Conservation (phyloP, 2,113 vertebrate genomes). For the Oceanodroma tethys region DNA sequence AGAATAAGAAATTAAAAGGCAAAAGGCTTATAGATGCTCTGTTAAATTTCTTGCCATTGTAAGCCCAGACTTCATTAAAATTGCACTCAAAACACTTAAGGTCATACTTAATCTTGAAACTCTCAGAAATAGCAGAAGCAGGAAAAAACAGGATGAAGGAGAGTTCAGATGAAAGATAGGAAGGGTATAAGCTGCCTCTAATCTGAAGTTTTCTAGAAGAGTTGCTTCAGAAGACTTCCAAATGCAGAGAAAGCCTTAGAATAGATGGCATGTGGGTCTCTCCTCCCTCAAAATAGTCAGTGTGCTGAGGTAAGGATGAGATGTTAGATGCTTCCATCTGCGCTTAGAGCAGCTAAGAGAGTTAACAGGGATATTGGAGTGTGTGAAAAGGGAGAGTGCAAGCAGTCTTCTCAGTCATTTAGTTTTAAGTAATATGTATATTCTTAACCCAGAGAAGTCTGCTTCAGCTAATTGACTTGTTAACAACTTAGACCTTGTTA, state of each 20-base stretch:
- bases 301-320: not conserved
- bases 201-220: not conserved
- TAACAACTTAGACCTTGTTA: not conserved
- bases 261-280: not conserved
- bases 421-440: not conserved
- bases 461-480: not conserved
- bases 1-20: not conserved
- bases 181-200: not conserved
- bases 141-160: not conserved
- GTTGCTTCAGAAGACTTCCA: not conserved
- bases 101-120: not conserved
- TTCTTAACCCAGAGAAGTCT: not conserved
- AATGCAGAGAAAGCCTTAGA: conserved; percentile 9
- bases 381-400: not conserved
- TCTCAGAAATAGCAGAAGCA: not conserved
- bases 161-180: not conserved
- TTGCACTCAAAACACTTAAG: not conserved
- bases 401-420: not conserved
- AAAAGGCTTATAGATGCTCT: not conserved
- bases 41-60: not conserved
- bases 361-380: not conserved
- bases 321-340: not conserved
- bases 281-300: not conserved
- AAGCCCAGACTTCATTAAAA: not conserved
- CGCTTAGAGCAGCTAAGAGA: not conserved